phyloP scores from a whole-genome alignment of 2,113 vertebrate species.

The Coregonus clupeaformis region DNA sequence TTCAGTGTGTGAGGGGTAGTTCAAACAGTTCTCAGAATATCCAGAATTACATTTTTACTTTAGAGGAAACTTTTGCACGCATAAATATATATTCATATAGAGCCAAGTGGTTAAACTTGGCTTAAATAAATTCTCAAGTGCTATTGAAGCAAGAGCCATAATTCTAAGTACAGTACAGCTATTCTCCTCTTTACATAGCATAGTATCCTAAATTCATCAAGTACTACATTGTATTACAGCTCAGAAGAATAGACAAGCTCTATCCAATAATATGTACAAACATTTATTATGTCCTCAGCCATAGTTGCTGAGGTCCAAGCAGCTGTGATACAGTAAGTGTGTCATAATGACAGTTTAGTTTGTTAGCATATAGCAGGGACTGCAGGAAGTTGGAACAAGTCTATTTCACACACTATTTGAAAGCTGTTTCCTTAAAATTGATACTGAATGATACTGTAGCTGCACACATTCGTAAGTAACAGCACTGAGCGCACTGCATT shows the following conservation, averaged over 20 bases:
- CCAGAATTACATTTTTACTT: slow-evolving; percentile 23
- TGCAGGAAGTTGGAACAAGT: too few species aligned
- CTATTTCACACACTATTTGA: background rate
- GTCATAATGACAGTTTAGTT: background rate
- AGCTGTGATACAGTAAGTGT: background rate
- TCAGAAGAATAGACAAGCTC: background rate
- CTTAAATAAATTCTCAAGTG: slow-evolving; percentile 15
- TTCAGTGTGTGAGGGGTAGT: slow-evolving; percentile 26
- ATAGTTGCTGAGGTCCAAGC: background rate
- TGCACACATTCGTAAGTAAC: slow-evolving; percentile 13
- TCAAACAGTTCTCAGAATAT: slow-evolving; percentile 27
- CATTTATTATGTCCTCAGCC: background rate
- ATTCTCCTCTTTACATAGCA: slow-evolving; percentile 17
- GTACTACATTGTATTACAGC: slow-evolving; percentile 6
- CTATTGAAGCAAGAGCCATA: slow-evolving; percentile 32
- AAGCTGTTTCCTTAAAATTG: background rate
- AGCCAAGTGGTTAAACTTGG: slow-evolving; percentile 14
- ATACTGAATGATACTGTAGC: background rate
- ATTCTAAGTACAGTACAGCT: slow-evolving; percentile 29
- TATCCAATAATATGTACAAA: slow-evolving; percentile 6
- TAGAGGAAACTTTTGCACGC: slow-evolving; percentile 29
- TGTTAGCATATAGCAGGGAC: background rate
- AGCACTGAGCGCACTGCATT: background rate
- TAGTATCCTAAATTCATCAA: slow-evolving; percentile 11
- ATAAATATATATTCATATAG: slow-evolving; percentile 19